Conservation (phyloP, 2,888 invertebrate genomes). For the Panopea generosa region DNA sequence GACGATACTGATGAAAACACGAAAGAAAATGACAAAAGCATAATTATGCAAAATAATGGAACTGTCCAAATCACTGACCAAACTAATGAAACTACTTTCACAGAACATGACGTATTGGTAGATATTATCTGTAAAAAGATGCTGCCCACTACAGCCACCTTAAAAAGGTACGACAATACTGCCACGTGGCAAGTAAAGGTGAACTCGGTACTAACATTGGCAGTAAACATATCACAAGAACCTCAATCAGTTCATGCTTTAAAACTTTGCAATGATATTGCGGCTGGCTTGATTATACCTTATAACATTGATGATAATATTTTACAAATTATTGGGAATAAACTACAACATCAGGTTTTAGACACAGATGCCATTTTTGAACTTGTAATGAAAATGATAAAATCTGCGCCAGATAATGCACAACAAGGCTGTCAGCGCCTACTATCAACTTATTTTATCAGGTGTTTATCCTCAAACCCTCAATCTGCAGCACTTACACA, state of each 20-base stretch:
- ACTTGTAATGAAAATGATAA: background rate
- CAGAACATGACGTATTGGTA: conserved; percentile 11
- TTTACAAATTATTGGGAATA: background rate
- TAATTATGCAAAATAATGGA: too few species aligned
- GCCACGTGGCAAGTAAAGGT: conserved; percentile 13
- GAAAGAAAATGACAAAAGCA: too few species aligned
- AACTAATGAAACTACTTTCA: too few species aligned
- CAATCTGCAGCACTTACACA: conserved; percentile 12
- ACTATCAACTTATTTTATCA: conserved; percentile 30
- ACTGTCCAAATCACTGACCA: too few species aligned
- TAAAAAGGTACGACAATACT: background rate
- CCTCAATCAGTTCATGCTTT: conserved; percentile 22
- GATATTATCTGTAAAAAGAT: conserved; percentile 26
- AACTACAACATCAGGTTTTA: background rate
- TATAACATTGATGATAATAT: background rate
- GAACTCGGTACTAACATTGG: conserved; percentile 8
- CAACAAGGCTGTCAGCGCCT: conserved; percentile 5
- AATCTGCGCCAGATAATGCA: background rate
- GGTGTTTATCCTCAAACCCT: conserved; percentile 35
- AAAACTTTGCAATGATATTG: conserved; percentile 28
- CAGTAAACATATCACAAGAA: conserved; percentile 9
- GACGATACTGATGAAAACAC: too few species aligned
- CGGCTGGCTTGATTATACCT: conserved; percentile 9
- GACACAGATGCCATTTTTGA: conserved; percentile 8
- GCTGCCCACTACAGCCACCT: conserved; percentile 15